Conservation (phyloP, 2,113 vertebrate genomes). For the Clarias gariepinus region DNA sequence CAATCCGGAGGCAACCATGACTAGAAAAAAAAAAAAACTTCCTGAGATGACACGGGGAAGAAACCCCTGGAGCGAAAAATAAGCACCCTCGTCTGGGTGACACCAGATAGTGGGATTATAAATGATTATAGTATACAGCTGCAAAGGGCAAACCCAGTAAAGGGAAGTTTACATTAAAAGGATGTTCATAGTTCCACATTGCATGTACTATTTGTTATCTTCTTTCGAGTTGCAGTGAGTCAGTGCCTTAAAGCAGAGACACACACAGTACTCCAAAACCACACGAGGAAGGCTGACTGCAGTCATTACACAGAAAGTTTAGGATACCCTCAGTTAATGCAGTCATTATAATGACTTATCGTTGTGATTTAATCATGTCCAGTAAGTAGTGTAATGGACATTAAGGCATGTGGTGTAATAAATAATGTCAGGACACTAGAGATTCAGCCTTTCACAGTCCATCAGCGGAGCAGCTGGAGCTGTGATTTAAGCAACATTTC, state of each 20-base stretch:
- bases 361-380: constrained; percentile 39
- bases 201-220: constrained; percentile 9
- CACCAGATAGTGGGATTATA: not conserved
- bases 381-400: constrained; percentile 32
- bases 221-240: not conserved
- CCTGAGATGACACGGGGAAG: not conserved
- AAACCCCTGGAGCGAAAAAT: not conserved
- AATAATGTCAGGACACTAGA: constrained; percentile 12
- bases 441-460: not conserved
- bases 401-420: constrained; percentile 23
- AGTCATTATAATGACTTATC: constrained; percentile 35
- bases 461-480: not conserved
- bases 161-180: not conserved
- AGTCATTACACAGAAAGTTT: constrained; percentile 25
- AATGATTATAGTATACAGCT: not conserved
- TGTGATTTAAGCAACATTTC: not conserved
- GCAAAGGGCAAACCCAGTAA: not conserved
- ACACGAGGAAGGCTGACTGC: constrained; percentile 20
- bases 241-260: constrained; percentile 2
- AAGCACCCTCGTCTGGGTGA: not conserved
- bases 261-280: constrained; percentile 23
- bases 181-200: not conserved
- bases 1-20: not conserved
- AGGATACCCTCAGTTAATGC: constrained; percentile 22
- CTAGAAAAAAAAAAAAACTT: not conserved